These are phyloP conservation scores for Aphelinus certus DNA, from an alignment of 1,140 invertebrate species.

Conservation along the genomic window DNA sequence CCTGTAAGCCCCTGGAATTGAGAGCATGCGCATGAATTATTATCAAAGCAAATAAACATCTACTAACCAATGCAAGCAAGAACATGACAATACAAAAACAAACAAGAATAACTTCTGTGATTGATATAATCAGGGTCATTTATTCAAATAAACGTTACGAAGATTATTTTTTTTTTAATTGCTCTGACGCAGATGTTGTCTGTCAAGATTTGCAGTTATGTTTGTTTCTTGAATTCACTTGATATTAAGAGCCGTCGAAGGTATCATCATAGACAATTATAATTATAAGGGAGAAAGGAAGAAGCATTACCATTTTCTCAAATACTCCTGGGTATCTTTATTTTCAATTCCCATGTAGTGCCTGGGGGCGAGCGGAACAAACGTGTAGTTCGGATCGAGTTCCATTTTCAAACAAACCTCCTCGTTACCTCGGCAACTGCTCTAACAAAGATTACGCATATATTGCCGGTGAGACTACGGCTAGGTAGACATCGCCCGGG, in stretches of 20 bases:
- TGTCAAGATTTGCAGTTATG: no score
- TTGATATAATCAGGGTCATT: background rate
- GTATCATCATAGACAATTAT: no score
- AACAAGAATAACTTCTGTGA: background rate
- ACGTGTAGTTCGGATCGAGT: constrained; percentile 57
- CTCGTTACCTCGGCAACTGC: constrained; percentile 20
- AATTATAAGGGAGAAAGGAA: background rate
- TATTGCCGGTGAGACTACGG: constrained; percentile 11
- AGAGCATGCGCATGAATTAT: background rate
- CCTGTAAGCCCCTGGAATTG: constrained; percentile 56
- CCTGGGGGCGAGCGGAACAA: constrained; percentile 51
- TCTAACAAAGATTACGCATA: constrained; percentile 21
- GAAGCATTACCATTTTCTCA: constrained; percentile 59
- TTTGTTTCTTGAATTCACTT: no score
- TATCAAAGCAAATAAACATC: no score
- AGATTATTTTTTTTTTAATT: no score
- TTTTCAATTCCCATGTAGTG: constrained; percentile 51
- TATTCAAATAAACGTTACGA: no score
- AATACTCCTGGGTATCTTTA: constrained; percentile 50
- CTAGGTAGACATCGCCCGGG: background rate
- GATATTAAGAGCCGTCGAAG: no score
- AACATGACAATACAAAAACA: background rate
- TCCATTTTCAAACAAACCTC: constrained; percentile 52
- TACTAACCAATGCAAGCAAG: no score
- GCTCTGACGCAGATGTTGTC: no score